Evolutionary conservation across 1,140 invertebrate species (phyloP), one percentile per base, ranked within the genome.

Genomic region (Heterodera schachtii): DNA sequence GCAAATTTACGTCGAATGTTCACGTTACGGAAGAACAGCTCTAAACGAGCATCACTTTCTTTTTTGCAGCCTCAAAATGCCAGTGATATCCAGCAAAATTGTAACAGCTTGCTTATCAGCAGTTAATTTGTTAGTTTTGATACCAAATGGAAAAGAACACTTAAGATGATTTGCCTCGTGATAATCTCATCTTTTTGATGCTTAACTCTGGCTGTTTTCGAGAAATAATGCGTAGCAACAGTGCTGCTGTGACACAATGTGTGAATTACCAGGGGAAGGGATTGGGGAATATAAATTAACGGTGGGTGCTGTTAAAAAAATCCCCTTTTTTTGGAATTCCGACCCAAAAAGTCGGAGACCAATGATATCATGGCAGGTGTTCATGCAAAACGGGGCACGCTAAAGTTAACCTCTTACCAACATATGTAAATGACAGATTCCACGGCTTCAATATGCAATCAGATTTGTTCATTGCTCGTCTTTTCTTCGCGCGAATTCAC

Each of bases 381-480:
- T 31, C 31, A 31, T 31, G 31, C 31, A 0, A 31, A 31, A 31
- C 31, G 31, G 31, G 31, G 31, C 31, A 31, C 31, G n/a, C 31
- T 31, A 31, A 31, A 31, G 31, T 31, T 31, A 31, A 31, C 31
- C 31, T 31, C 31, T 31, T 31, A 31, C 31, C 31, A 31, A 31
- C 31, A 31, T 31, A 31, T 31, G 31, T 31, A 31, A 31, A 31
- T 31, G 16, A 60, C 49, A 83, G 84, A 85, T 78, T 84, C 86
- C 13, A 64, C 57, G 1, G 82, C 86, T 66, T 44, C 74, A 16
- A 81, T 85, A 43, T 85, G 77, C 69, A 87, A 87, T 73, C 87
- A 85, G 64, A 74, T 85, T 43, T 85, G 84, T 73, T 85, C 84
- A 19, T 43, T 87, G 47, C 71, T 85, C 46, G 85, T 78, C 47